These are phyloP conservation scores for Leptinotarsa defecta DNA, from an alignment of 1,140 invertebrate genomes.

Conservation along the genomic window DNA sequence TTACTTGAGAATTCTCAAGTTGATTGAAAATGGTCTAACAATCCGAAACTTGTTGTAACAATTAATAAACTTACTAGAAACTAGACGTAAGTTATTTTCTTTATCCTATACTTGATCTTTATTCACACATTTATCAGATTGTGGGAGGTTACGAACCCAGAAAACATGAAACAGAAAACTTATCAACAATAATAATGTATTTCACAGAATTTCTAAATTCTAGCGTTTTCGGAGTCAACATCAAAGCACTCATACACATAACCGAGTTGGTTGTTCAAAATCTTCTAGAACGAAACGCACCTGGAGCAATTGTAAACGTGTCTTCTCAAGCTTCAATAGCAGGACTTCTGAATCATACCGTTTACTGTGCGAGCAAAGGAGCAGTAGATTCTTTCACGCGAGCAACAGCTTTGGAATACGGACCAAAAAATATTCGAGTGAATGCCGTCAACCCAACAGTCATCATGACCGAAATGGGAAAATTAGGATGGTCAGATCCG, in stretches of 20 bases:
- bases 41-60: too few species aligned
- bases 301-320: constrained; percentile 85
- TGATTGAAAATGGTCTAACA: too few species aligned
- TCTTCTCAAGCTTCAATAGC: constrained; percentile 79
- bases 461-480: constrained; percentile 87
- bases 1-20: too few species aligned
- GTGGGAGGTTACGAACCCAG: too few species aligned
- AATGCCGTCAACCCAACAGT: constrained; percentile 91
- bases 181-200: too few species aligned
- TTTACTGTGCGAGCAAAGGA: constrained; percentile 63
- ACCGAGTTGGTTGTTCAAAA: constrained; percentile 75
- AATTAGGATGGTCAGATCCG: constrained; percentile 79
- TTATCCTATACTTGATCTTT: too few species aligned
- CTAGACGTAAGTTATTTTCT: too few species aligned
- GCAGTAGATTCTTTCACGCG: constrained; percentile 70
- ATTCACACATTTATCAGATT: too few species aligned
- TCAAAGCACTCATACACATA: constrained; percentile 82
- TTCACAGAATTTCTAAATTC: constrained; percentile 48
- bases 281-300: constrained; percentile 71
- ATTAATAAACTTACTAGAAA: too few species aligned
- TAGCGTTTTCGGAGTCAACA: constrained; percentile 78
- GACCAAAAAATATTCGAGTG: constrained; percentile 80
- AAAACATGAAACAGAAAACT: too few species aligned
- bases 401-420: constrained; percentile 86
- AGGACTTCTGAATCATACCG: constrained; percentile 73